Evolutionary conservation across 2,888 invertebrate species (phyloP).

Genomic region (Archaeoteleia sp.): DNA sequence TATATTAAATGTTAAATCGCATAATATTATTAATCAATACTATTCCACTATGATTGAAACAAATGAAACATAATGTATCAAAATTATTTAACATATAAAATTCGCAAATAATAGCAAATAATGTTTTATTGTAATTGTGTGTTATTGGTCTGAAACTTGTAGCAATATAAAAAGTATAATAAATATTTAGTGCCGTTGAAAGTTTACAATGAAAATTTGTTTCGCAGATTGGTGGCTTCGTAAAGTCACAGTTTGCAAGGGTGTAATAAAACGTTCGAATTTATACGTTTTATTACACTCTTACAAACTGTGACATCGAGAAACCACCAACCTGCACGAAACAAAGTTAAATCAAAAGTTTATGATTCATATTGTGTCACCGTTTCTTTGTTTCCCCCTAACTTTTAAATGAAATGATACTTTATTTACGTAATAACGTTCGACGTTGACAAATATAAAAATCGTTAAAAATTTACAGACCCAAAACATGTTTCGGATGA

Average conservation of each 20-base stretch:
- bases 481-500: too few relatives aligned
- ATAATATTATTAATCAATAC: too few relatives aligned
- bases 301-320: conserved; percentile 6
- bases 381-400: conserved; percentile 4
- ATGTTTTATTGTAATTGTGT: background rate
- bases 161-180: background rate
- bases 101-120: too few relatives aligned
- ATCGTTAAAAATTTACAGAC: too few relatives aligned
- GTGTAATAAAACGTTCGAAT: conserved; percentile 6
- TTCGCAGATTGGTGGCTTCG: conserved; percentile 1
- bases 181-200: background rate
- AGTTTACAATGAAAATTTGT: background rate
- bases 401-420: background rate
- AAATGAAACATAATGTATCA: too few relatives aligned
- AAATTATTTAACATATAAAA: too few relatives aligned
- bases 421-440: conserved; percentile 11
- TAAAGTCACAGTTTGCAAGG: conserved; percentile 6
- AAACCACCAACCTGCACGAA: background rate
- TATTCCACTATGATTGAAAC: too few relatives aligned
- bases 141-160: too few relatives aligned
- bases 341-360: conserved; percentile 16
- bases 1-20: too few relatives aligned
- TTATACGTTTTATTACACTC: conserved; percentile 6
- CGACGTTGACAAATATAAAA: background rate
- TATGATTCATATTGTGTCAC: conserved; percentile 13